These are phyloP conservation scores for Andrena marginata DNA, from an alignment of 2,888 invertebrate genomes.

Conservation along the genomic window DNA sequence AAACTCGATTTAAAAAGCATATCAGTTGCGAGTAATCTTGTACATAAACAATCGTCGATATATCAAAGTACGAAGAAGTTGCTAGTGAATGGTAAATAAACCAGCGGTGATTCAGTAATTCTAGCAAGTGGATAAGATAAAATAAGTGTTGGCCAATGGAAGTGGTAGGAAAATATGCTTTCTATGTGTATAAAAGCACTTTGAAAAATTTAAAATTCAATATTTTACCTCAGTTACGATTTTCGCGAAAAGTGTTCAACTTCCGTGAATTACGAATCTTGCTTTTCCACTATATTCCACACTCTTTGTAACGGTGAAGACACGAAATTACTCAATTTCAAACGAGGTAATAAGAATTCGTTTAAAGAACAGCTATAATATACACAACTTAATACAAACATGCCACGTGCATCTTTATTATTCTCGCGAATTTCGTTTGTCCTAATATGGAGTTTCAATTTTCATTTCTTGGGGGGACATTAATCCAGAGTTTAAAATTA, in stretches of 20 bases:
- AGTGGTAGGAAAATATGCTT: neutral
- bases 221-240: neutral
- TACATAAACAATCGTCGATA: constrained; percentile 12
- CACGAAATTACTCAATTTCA: neutral
- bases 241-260: neutral
- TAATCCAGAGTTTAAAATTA: neutral
- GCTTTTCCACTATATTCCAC: too few species aligned
- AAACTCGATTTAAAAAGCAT: neutral
- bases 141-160: neutral
- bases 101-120: constrained; percentile 1
- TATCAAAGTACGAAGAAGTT: constrained; percentile 2
- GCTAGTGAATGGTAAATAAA: constrained; percentile 1
- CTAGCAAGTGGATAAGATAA: constrained; percentile 35
- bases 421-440: neutral
- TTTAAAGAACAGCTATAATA: neutral
- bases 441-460: neutral
- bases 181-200: neutral
- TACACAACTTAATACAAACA: constrained; percentile 2
- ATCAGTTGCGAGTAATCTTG: neutral
- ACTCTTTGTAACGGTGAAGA: neutral
- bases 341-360: neutral
- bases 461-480: neutral
- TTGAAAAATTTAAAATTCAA: neutral
- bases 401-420: neutral
- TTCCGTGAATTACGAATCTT: neutral